Percentiles rank a stretch among this genome's conserved stretches.
Conservation (phyloP, 2,113 vertebrate species). For the Phalacrocorax carbo region DNA sequence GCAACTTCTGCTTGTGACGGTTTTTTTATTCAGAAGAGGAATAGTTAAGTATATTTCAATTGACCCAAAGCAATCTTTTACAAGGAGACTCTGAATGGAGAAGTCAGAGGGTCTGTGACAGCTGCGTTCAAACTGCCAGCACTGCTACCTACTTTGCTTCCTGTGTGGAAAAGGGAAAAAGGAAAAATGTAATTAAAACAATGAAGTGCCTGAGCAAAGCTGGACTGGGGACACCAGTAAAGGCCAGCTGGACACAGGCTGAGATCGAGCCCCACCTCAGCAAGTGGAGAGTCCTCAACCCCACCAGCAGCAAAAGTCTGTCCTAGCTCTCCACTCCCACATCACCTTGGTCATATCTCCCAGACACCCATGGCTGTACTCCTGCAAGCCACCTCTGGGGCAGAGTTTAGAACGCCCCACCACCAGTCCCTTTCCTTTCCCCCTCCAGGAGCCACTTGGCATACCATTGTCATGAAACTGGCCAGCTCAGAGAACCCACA, state of each 20-base stretch:
- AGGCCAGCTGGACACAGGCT: neutral
- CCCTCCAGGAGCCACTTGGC: neutral
- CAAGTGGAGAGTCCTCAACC: fast-evolving
- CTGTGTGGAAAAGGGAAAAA: neutral
- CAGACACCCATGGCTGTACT: neutral
- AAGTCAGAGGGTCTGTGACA: neutral
- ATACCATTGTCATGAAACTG: neutral
- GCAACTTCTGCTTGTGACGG: neutral
- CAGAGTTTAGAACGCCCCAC: neutral
- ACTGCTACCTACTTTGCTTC: neutral
- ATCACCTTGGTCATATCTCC: neutral
- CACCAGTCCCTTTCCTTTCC: neutral
- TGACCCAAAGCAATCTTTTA: neutral
- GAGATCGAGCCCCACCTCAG: fast-evolving
- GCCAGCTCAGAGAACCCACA: neutral
- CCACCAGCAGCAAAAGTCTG: neutral
- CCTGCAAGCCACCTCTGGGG: neutral
- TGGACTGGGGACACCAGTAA: neutral
- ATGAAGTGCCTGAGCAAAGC: neutral
- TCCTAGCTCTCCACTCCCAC: neutral
- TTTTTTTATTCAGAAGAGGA: neutral
- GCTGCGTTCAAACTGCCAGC: neutral
- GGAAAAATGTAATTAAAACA: neutral
- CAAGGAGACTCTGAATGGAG: neutral
- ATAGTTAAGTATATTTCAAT: neutral